Evolutionary conservation across 2,888 invertebrate genomes (phyloP).

Genomic region (Thera obeliscata): DNA sequence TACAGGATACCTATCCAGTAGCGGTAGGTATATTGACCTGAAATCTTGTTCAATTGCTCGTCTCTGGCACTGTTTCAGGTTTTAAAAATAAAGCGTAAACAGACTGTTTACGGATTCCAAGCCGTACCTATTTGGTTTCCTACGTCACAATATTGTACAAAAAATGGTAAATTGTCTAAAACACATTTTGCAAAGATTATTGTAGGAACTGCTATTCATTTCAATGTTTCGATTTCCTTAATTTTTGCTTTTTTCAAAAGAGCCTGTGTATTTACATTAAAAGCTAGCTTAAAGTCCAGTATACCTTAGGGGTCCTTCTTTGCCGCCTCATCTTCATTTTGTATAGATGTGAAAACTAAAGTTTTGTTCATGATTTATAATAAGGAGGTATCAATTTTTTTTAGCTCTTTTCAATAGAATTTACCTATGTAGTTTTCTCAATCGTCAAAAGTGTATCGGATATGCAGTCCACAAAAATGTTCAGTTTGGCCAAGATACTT

Average conservation of each 20-base stretch:
- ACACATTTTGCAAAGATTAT: neutral
- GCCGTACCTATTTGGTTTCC: neutral
- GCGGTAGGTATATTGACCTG: slow-evolving; percentile 44
- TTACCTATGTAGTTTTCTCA: no score
- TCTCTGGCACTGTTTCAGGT: slow-evolving; percentile 43
- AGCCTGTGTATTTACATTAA: no score
- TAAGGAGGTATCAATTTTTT: no score
- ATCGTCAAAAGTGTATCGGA: no score
- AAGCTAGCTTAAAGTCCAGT: no score
- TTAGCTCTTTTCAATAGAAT: no score
- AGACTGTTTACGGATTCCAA: slow-evolving; percentile 34
- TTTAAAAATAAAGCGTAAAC: slow-evolving; percentile 52
- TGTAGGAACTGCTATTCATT: neutral
- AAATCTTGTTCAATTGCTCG: slow-evolving; percentile 37
- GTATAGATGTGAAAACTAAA: neutral
- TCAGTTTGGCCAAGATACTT: no score
- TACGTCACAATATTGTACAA: neutral
- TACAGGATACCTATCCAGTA: slow-evolving; percentile 2
- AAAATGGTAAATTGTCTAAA: neutral
- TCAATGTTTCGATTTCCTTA: no score
- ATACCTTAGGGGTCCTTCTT: neutral
- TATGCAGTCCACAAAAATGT: no score
- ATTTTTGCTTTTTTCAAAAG: no score
- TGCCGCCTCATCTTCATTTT: neutral
- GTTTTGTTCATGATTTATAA: neutral